Evolutionary conservation across 2,888 invertebrate species (phyloP).

Genomic region (Adelphocoris suturalis): DNA sequence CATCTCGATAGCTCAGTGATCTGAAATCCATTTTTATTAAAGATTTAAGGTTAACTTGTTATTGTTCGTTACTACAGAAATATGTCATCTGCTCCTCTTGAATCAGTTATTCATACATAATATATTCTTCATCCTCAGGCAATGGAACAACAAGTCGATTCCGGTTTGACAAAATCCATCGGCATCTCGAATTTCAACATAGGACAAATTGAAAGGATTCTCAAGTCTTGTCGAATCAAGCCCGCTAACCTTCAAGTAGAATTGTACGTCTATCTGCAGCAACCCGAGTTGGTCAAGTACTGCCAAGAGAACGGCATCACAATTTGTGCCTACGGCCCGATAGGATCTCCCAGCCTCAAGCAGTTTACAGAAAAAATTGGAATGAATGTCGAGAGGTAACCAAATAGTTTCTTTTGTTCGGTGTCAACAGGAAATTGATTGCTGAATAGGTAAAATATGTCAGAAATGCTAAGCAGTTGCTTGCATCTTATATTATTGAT

Average conservation of each 20-base stretch:
- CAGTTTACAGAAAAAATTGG: conserved; percentile 57
- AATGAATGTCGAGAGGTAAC: conserved; percentile 54
- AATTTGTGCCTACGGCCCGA: conserved; percentile 88
- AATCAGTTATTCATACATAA: no score
- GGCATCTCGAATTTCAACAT: conserved; percentile 92
- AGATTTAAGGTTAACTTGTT: no score
- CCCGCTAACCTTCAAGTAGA: conserved; percentile 83
- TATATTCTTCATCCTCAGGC: conserved; percentile 78
- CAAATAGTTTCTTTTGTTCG: background rate
- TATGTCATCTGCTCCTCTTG: no score
- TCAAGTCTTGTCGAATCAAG: conserved; percentile 82
- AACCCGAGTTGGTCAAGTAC: conserved; percentile 79
- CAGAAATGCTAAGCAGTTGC: no score
- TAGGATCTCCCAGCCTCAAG: conserved; percentile 83
- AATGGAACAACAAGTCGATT: conserved; percentile 84
- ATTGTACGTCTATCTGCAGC: conserved; percentile 79
- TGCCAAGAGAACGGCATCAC: conserved; percentile 82
- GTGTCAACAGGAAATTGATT: background rate
- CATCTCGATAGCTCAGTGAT: no score
- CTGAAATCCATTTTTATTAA: no score
- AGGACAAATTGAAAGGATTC: conserved; percentile 85
- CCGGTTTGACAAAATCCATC: conserved; percentile 87
- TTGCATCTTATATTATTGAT: no score
- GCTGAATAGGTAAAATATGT: no score
- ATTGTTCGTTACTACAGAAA: no score